Percentiles rank a stretch among this genome's conserved stretches.
Evolutionary conservation across 2,888 invertebrate genomes (phyloP).

Genomic region (Acleris emargana): DNA sequence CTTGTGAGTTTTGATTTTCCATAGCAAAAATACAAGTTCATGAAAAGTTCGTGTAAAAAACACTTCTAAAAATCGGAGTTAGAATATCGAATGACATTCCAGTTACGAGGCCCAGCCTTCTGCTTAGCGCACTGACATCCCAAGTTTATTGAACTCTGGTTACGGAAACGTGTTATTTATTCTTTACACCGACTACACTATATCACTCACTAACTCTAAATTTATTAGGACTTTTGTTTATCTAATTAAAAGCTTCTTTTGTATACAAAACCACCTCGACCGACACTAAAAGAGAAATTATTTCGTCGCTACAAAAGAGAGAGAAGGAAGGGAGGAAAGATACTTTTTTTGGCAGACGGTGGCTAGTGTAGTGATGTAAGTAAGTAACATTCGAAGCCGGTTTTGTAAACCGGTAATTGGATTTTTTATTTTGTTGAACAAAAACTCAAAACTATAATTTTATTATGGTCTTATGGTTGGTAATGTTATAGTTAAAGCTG

Average conservation of each 20-base stretch:
- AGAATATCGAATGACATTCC: slow-evolving; percentile 35
- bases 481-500: too few relatives aligned
- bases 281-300: slow-evolving; percentile 26
- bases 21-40: slow-evolving; percentile 55
- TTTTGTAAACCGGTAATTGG: slow-evolving; percentile 11
- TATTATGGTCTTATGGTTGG: too few relatives aligned
- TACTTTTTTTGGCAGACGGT: slow-evolving; percentile 17
- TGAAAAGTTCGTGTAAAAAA: slow-evolving; percentile 49
- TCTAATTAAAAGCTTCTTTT: slow-evolving; percentile 38
- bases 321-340: slow-evolving; percentile 30
- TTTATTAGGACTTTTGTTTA: slow-evolving; percentile 45
- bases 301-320: slow-evolving; percentile 28
- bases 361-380: slow-evolving; percentile 30
- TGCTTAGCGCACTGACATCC: slow-evolving; percentile 54
- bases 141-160: slow-evolving; percentile 75
- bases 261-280: slow-evolving; percentile 22
- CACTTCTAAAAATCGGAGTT: slow-evolving; percentile 42
- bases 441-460: too few relatives aligned
- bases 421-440: too few relatives aligned
- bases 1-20: slow-evolving; percentile 73
- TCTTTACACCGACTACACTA: slow-evolving; percentile 42
- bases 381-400: not conserved
- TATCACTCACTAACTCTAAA: slow-evolving; percentile 50
- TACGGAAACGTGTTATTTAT: slow-evolving; percentile 44
- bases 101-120: slow-evolving; percentile 28